Evolutionary conservation across 2,113 vertebrate genomes (phyloP).

Genomic region (Brachypteracias leptosomus): DNA sequence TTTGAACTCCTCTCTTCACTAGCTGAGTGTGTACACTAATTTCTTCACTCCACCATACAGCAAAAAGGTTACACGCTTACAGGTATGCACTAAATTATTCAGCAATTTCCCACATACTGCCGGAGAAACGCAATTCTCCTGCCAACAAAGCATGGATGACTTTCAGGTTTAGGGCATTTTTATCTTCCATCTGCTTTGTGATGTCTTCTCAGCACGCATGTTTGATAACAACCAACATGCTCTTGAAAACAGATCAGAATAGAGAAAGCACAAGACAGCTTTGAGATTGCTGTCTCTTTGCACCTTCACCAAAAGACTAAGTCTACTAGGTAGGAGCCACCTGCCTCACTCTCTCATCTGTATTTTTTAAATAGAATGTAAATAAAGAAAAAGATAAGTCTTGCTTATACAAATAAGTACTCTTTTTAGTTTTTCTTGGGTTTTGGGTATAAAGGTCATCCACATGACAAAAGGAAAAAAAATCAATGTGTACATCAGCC

Average conservation of each 20-base stretch:
- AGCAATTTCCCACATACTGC: background rate
- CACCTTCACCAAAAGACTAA: background rate
- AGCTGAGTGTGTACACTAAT: background rate
- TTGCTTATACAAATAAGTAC: background rate
- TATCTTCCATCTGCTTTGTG: conserved; percentile 16
- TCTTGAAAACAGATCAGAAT: background rate
- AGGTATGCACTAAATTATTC: conserved; percentile 20
- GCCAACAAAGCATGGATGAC: background rate
- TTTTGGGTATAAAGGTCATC: background rate
- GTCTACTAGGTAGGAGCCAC: background rate
- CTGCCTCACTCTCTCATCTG: background rate
- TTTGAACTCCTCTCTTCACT: background rate
- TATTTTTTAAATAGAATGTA: background rate
- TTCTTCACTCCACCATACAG: background rate
- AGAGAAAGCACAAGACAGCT: background rate
- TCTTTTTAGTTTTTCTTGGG: background rate
- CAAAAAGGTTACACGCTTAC: background rate
- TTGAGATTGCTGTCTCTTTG: background rate
- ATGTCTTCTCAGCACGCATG: background rate
- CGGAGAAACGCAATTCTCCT: background rate
- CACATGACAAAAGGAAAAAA: background rate
- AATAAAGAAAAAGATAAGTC: background rate
- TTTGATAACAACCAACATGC: background rate
- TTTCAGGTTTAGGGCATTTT: background rate
- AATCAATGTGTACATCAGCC: background rate